These are phyloP conservation scores for Neelides sp. DNA, from an alignment of 1,140 invertebrate genomes.

Conservation along the genomic window DNA sequence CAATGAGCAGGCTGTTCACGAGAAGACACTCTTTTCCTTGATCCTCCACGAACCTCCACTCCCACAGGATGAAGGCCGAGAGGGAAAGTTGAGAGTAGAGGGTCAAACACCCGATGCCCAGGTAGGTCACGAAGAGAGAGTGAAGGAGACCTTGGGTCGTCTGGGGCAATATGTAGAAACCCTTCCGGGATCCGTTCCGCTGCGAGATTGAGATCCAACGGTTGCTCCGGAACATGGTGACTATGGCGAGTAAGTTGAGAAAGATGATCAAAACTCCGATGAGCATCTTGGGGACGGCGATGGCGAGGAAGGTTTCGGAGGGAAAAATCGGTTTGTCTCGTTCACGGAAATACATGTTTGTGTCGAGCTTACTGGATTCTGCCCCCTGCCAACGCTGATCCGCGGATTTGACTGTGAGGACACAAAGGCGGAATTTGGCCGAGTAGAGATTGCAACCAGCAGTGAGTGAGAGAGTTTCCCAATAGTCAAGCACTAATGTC, in stretches of 20 bases:
- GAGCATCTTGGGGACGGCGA: constrained; percentile 27
- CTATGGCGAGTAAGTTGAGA: constrained; percentile 23
- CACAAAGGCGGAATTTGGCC: constrained; percentile 28
- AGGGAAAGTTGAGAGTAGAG: constrained; percentile 28
- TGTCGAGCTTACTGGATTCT: neutral
- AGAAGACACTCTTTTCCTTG: constrained; percentile 27
- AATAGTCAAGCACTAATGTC: constrained; percentile 27
- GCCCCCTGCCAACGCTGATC: constrained; percentile 16
- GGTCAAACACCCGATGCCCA: constrained; percentile 21
- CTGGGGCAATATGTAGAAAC: constrained; percentile 22
- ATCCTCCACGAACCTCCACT: constrained; percentile 25
- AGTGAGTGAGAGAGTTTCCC: constrained; percentile 27
- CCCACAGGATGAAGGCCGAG: constrained; percentile 22
- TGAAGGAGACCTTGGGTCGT: constrained; percentile 27
- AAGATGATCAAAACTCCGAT: constrained; percentile 24
- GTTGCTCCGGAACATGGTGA: constrained; percentile 19
- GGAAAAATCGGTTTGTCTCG: constrained; percentile 21
- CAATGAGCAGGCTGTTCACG: constrained; percentile 23
- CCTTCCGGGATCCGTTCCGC: constrained; percentile 5
- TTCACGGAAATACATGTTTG: constrained; percentile 27
- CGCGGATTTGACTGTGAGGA: constrained; percentile 19
- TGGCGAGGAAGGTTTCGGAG: constrained; percentile 25
- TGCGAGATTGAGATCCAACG: constrained; percentile 9
- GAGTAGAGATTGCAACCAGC: constrained; percentile 30
- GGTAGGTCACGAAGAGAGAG: constrained; percentile 23